Evolutionary conservation across 1,140 invertebrate species (phyloP).

Genomic region (Lepidurus apus): DNA sequence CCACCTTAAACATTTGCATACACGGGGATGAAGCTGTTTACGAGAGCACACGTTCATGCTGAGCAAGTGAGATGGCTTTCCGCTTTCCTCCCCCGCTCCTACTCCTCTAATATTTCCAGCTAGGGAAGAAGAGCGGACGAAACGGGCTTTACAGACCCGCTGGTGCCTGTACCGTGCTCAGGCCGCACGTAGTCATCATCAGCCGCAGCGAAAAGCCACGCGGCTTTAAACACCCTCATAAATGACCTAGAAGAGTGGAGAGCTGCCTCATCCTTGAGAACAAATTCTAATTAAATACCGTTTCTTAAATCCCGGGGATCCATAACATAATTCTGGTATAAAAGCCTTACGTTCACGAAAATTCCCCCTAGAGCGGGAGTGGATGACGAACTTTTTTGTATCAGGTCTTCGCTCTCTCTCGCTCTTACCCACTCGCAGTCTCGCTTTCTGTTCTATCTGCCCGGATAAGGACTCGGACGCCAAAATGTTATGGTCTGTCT

Average conservation of each 20-base stretch:
- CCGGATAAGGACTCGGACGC: neutral
- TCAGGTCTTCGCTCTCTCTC: neutral
- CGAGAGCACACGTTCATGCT: slow-evolving; percentile 12
- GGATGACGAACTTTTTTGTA: neutral
- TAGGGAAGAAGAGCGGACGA: neutral
- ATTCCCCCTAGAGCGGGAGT: neutral
- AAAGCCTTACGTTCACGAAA: neutral
- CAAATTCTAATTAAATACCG: neutral
- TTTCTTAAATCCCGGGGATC: neutral
- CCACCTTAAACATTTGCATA: neutral
- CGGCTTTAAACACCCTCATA: neutral
- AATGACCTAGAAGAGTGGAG: neutral
- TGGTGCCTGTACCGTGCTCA: neutral
- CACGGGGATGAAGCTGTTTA: neutral
- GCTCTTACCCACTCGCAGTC: neutral
- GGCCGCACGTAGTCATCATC: neutral
- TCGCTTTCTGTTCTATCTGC: neutral
- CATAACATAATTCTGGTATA: neutral
- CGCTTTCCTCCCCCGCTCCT: neutral
- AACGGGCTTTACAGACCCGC: neutral
- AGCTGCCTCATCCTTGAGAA: neutral
- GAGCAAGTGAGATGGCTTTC: neutral
- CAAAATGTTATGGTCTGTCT: neutral
- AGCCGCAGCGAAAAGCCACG: no score
- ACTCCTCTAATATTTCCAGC: neutral